phyloP scores from a whole-genome alignment of 1,140 invertebrate genomes.

The Pseudoatta argentina region DNA sequence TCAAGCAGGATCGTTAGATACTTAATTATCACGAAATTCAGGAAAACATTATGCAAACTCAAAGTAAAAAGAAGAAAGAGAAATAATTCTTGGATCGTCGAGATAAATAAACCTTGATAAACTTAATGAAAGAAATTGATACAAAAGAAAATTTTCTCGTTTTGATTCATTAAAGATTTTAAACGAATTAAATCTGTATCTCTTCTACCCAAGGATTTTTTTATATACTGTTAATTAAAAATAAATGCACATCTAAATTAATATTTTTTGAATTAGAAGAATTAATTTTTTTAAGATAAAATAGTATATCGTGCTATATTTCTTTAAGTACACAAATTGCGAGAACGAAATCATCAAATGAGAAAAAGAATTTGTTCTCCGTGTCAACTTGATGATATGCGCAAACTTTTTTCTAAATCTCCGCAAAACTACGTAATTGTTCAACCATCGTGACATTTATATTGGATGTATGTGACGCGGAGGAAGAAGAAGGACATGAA shows the following conservation, averaged over 20 bases:
- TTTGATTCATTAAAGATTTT: conserved; percentile 4
- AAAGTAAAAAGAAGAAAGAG: neutral
- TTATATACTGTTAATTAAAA: neutral
- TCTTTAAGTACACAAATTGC: neutral
- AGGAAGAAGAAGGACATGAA: conserved; percentile 67
- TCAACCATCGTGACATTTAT: conserved; percentile 25
- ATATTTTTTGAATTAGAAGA: neutral
- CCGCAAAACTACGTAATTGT: conserved; percentile 47
- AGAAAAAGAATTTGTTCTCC: neutral
- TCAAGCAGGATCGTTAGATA: neutral
- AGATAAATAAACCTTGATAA: neutral
- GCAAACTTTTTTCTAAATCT: neutral
- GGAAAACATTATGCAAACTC: neutral
- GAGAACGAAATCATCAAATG: neutral
- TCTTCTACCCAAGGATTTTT: neutral
- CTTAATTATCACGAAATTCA: conserved; percentile 25
- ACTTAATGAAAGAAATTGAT: neutral
- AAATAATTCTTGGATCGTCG: neutral
- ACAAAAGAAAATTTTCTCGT: neutral
- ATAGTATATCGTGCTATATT: neutral
- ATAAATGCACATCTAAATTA: neutral
- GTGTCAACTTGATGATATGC: neutral
- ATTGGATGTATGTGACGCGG: conserved; percentile 45
- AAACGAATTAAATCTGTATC: neutral
- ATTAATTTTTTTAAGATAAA: too few relatives aligned